Evolutionary conservation across 2,797 vertebrate genomes (phyloP).

Genomic region (Pseudochirops cupreus): DNA sequence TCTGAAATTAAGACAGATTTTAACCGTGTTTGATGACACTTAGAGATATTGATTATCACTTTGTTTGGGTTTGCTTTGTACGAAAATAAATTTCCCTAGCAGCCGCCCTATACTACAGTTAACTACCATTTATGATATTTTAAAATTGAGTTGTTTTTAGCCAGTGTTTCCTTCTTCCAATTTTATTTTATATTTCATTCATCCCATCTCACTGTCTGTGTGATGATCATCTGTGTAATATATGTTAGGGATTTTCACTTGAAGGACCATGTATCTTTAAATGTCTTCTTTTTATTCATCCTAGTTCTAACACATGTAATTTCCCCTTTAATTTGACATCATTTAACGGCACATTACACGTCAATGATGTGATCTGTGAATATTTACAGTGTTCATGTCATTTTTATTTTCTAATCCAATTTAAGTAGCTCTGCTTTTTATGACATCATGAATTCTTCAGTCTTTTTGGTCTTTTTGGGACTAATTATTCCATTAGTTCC

Average conservation of each 20-base stretch:
- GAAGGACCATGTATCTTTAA: conserved; percentile 89
- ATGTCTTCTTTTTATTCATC: conserved; percentile 88
- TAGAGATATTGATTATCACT: conserved; percentile 32
- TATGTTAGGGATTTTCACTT: conserved; percentile 84
- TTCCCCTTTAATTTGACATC: conserved; percentile 91
- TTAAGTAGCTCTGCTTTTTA: conserved; percentile 89
- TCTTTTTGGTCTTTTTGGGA: conserved; percentile 89
- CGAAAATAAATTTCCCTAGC: conserved; percentile 21
- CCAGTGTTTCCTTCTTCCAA: conserved; percentile 77
- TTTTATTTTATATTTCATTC: conserved; percentile 86
- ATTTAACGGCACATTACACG: conserved; percentile 91
- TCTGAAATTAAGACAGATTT: not conserved
- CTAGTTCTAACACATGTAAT: conserved; percentile 88
- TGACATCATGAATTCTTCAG: conserved; percentile 90
- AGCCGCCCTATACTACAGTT: conserved; percentile 52
- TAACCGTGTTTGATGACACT: not conserved
- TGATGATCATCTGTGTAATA: conserved; percentile 82
- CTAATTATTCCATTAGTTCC: conserved; percentile 89
- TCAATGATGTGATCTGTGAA: conserved; percentile 90
- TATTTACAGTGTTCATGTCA: conserved; percentile 91
- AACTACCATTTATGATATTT: conserved; percentile 67
- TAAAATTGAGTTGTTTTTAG: conserved; percentile 84
- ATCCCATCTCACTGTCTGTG: conserved; percentile 73
- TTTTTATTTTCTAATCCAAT: conserved; percentile 91
- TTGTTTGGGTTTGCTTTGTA: conserved; percentile 58